Base-by-base conservation (phyloP, 2,888 invertebrate genomes). In the Heteromyza rotundicornis region DNA sequence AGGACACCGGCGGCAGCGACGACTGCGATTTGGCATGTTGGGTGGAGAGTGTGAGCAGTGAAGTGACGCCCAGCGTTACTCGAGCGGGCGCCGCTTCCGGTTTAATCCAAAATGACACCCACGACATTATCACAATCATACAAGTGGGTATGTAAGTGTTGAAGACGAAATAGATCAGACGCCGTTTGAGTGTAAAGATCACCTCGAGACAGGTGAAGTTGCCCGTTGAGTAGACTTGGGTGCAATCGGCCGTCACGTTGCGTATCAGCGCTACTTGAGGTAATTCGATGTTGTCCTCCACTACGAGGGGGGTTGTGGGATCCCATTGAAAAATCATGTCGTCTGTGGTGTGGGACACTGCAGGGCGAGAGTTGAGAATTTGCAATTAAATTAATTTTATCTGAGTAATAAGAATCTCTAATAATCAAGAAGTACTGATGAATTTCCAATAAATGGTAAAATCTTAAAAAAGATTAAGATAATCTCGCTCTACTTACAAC, bases 71-170 rank as follows among this genome's bases (percentile, higher is more conserved):
- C 0, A 96, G 86, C 0, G 96, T 96, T 23, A 96, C 96, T 3
- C 96, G 87, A 19, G 96, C 96, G 0, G 96, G 96, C 2, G 95
- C 95, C 0, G 95, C 95, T 83, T 96, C 96, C 0, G 95, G 95
- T 80, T 95, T 95, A 73, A 96, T 95, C 95, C 95, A 96, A 84
- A 96, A 96, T 0, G 95, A 95, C 2, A 95, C 92, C 95, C 95
- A 95, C 88, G 95, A 95, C 94, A 96, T 95, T 60, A 96, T 95
- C 66, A 96, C 96, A 74, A 96, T 96, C 76, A 96, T 87, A 80
- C 95, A 95, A 16, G 95, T 95, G 2, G 96, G 96, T 75, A 96
- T 92, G 80, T 96, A 96, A 0, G 95, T 95, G 84, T 96, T 95
- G 84, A 96, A 95, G 57, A 96, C 86, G 80, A 95, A 95, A 82